phyloP scores from a whole-genome alignment of 2,797 vertebrate genomes.

The Myotis vivesi region DNA sequence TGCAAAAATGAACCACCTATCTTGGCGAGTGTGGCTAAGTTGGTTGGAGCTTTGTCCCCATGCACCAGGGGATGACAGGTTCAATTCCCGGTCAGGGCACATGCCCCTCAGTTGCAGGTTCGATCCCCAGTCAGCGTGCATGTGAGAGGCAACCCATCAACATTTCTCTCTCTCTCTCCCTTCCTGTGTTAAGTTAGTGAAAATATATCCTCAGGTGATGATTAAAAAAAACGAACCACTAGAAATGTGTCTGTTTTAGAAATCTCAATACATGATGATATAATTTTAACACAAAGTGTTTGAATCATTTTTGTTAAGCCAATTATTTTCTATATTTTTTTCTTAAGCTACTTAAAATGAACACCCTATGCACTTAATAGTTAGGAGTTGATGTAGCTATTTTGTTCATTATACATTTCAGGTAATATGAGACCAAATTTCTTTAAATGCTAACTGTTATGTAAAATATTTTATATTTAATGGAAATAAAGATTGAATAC shows the following conservation, averaged over 20 bases:
- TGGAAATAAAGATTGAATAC: not conserved
- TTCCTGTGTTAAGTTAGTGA: not conserved
- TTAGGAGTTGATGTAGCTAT: not conserved
- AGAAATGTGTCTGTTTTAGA: not conserved
- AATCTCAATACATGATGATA: not conserved
- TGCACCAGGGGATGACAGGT: not conserved
- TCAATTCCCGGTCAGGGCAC: not conserved
- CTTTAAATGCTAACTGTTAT: not conserved
- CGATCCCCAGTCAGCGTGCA: not conserved
- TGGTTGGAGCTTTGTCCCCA: not conserved
- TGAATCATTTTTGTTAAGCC: not conserved
- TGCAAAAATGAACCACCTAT: not conserved
- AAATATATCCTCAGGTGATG: not conserved
- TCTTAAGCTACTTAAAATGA: not conserved
- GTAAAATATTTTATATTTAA: not conserved
- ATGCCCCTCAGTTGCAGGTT: not conserved
- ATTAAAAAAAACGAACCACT: not conserved
- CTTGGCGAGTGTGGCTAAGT: not conserved
- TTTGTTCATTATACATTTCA: not conserved
- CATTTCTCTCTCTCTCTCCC: not conserved
- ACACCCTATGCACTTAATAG: not conserved
- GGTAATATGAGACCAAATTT: not conserved
- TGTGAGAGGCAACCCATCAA: not conserved
- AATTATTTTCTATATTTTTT: not conserved
- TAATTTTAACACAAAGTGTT: not conserved